Evolutionary conservation across 2,888 invertebrate genomes (phyloP).

Genomic region (Aspidapion aeneum): DNA sequence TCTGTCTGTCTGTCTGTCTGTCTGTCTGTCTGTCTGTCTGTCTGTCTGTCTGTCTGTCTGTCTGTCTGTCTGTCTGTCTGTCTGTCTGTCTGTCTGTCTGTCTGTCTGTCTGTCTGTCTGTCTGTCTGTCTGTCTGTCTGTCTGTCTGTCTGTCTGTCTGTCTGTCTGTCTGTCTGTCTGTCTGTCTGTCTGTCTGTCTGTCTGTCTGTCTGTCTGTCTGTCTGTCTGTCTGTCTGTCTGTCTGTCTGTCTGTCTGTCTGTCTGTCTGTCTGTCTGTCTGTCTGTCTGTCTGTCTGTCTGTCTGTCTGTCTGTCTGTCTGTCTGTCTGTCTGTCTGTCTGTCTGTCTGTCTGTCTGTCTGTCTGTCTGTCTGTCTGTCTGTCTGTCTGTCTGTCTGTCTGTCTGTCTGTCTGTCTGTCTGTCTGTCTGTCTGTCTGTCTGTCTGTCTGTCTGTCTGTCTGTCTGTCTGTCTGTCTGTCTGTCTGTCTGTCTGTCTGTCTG

Average conservation of each 20-base stretch:
- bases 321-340: constrained; percentile 12
- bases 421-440: constrained; percentile 12
- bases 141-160: too few species aligned
- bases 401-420: constrained; percentile 12
- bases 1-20: too few species aligned
- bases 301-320: constrained; percentile 12
- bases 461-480: constrained; percentile 12
- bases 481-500: constrained; percentile 11
- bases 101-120: too few species aligned
- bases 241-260: constrained; percentile 3
- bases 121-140: too few species aligned
- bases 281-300: constrained; percentile 12
- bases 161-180: too few species aligned
- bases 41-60: too few species aligned
- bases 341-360: constrained; percentile 10
- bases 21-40: too few species aligned
- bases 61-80: too few species aligned
- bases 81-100: too few species aligned
- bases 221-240: background rate
- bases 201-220: constrained; percentile 15
- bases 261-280: constrained; percentile 10
- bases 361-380: constrained; percentile 12
- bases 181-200: too few species aligned
- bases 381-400: constrained; percentile 4
- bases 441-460: constrained; percentile 12